Percentiles rank a stretch among this genome's conserved stretches.
These are phyloP conservation scores for Lanistes nyassanus DNA, from an alignment of 1,140 invertebrate genomes.

Conservation along the genomic window DNA sequence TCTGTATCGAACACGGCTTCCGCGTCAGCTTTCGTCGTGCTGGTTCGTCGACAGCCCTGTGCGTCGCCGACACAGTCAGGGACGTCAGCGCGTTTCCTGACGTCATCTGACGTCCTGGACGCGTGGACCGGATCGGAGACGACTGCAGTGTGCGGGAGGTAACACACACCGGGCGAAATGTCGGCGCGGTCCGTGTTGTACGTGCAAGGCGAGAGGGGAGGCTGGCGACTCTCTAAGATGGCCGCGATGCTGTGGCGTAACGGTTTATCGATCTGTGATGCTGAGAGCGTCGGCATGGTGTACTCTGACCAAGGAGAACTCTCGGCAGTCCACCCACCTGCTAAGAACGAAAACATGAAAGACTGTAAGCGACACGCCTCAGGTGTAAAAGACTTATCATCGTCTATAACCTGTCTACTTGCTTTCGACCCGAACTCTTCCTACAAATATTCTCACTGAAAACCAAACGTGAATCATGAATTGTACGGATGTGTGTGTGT, in stretches of 20 bases:
- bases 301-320: background rate
- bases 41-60: too few species aligned
- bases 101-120: background rate
- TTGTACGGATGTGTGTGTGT: too few species aligned
- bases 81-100: background rate
- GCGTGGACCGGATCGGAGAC: background rate
- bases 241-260: conserved; percentile 3
- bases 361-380: background rate
- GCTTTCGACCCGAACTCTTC: too few species aligned
- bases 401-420: too few species aligned
- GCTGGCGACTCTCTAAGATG: background rate
- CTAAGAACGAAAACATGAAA: background rate
- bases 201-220: background rate
- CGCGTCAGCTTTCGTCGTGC: too few species aligned
- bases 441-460: too few species aligned
- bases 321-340: background rate
- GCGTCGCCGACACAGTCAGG: too few species aligned
- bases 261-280: background rate
- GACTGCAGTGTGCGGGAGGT: background rate
- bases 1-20: too few species aligned
- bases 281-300: background rate
- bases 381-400: too few species aligned
- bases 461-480: too few species aligned
- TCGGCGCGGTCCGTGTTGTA: background rate
- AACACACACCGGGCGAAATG: background rate